phyloP scores from a whole-genome alignment of 2,113 vertebrate species.

The Psilopsiagon aymara region DNA sequence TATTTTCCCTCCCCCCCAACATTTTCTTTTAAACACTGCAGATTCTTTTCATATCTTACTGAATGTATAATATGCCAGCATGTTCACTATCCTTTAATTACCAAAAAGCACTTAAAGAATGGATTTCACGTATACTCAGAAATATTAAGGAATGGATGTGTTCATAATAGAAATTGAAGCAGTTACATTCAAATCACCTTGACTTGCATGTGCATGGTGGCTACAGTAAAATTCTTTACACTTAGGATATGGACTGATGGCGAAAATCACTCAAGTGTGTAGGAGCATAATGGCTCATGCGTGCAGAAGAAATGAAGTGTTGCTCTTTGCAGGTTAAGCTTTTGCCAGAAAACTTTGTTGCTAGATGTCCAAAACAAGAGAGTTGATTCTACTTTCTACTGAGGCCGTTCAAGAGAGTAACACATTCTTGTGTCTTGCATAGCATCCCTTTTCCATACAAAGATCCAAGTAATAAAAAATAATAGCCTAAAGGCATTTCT shows the following conservation, averaged over 20 bases:
- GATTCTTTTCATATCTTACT: background rate
- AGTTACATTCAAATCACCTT: background rate
- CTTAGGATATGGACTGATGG: background rate
- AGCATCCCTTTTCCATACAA: background rate
- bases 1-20: accelerated
- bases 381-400: background rate
- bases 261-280: background rate
- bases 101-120: background rate
- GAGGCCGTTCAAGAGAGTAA: background rate
- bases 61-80: background rate
- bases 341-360: background rate
- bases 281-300: background rate
- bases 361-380: background rate
- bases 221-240: background rate
- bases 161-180: background rate
- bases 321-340: background rate
- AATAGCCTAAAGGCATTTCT: background rate
- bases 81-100: background rate
- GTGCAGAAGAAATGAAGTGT: background rate
- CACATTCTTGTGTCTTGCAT: background rate
- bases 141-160: background rate
- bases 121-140: background rate
- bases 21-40: background rate
- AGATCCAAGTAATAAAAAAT: background rate
- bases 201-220: background rate